Evolutionary conservation across 2,888 invertebrate species (phyloP).

Genomic region (Mythimna impura): DNA sequence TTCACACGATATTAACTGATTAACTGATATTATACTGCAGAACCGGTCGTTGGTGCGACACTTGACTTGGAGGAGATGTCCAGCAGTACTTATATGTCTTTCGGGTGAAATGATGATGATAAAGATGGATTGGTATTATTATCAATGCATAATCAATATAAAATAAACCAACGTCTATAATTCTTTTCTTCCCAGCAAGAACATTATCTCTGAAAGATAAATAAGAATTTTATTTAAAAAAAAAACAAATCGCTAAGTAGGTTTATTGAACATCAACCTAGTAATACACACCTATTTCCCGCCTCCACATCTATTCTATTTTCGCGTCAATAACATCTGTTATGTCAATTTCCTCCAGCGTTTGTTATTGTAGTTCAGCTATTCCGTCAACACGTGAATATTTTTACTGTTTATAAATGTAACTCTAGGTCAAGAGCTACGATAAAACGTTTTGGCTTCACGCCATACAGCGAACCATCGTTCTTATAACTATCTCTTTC

Average conservation of each 20-base stretch:
- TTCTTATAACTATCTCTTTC: conserved; percentile 61
- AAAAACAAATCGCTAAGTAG: not conserved
- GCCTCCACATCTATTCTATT: conserved; percentile 40
- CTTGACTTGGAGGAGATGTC: not conserved
- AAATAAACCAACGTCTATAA: not conserved
- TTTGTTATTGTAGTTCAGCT: conserved; percentile 65
- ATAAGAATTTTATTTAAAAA: not conserved
- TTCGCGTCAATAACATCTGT: conserved; percentile 49
- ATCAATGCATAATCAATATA: not conserved
- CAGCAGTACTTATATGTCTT: no score
- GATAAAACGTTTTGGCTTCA: conserved; percentile 76
- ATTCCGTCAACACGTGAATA: conserved; percentile 65
- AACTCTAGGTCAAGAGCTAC: conserved; percentile 84
- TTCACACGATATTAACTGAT: no score
- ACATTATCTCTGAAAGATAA: not conserved
- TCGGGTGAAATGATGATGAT: no score
- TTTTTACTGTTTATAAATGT: conserved; percentile 75
- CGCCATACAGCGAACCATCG: conserved; percentile 69
- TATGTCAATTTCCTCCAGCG: conserved; percentile 38
- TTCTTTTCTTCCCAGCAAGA: not conserved
- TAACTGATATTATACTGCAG: no score
- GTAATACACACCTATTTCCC: conserved; percentile 5
- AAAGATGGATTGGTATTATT: no score
- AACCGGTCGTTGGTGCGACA: no score
- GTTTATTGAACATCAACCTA: not conserved